These are phyloP conservation scores for Clusia tigrina DNA, from an alignment of 2,888 invertebrate genomes.

Conservation along the genomic window DNA sequence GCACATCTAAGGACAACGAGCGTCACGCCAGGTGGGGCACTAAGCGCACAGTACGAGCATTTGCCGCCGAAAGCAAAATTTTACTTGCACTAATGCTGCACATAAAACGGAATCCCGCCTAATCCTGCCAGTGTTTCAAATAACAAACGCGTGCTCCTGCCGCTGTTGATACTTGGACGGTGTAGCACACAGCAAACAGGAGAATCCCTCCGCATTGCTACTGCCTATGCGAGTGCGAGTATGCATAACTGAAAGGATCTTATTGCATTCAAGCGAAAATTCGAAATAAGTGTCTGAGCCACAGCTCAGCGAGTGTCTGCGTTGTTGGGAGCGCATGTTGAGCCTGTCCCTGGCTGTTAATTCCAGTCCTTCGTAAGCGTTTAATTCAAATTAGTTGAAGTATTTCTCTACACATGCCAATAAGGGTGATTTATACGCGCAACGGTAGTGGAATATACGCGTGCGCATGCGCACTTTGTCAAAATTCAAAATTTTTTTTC, in stretches of 20 bases:
- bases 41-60: too few relatives aligned
- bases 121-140: neutral
- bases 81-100: neutral
- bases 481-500: too few relatives aligned
- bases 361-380: neutral
- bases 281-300: neutral
- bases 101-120: neutral
- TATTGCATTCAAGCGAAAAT: conserved; percentile 8
- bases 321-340: neutral
- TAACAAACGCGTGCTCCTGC: conserved; percentile 2
- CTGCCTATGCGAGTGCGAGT: neutral
- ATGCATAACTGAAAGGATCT: neutral
- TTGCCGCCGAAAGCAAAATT: neutral
- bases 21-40: conserved; percentile 3
- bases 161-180: neutral
- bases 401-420: neutral
- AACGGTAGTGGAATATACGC: too few relatives aligned
- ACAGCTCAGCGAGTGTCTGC: neutral
- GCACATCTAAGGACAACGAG: too few relatives aligned
- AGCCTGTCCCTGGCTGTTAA: neutral
- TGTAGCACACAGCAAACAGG: neutral
- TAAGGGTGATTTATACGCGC: conserved; percentile 1
- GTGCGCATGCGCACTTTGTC: neutral
- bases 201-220: neutral
- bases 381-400: conserved; percentile 5